A percentile compares a stretch with the other conserved stretches of the same genome.
phyloP scores from a whole-genome alignment of 2,113 vertebrate genomes.

The Phaetusa simplex region DNA sequence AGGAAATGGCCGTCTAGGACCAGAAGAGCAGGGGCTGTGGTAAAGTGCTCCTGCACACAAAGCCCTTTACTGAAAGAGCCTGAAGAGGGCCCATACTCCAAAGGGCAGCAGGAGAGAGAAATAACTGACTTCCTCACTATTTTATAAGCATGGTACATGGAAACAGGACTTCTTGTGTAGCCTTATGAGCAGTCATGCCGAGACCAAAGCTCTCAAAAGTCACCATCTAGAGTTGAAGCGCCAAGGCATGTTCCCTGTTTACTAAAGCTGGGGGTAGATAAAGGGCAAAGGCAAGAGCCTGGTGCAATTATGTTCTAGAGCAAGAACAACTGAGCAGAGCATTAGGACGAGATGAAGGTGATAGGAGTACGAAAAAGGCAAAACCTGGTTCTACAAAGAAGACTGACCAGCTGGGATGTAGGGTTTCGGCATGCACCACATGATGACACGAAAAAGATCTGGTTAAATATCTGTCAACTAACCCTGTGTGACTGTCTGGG shows the following conservation, averaged over 20 bases:
- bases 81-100: neutral
- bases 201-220: neutral
- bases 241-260: neutral
- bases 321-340: neutral
- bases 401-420: neutral
- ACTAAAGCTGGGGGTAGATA: neutral
- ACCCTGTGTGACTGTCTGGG: neutral
- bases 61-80: neutral
- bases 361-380: neutral
- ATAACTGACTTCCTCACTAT: neutral
- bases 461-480: neutral
- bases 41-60: neutral
- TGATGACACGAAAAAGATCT: neutral
- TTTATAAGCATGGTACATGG: neutral
- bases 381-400: neutral
- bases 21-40: neutral
- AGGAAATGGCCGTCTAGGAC: neutral
- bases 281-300: neutral
- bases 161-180: neutral
- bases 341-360: neutral
- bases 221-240: neutral
- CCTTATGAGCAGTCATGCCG: neutral
- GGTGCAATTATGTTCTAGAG: neutral
- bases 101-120: neutral
- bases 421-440: neutral